Conservation (phyloP, 1,140 invertebrate genomes). For the Cataglyphis hispanica region DNA sequence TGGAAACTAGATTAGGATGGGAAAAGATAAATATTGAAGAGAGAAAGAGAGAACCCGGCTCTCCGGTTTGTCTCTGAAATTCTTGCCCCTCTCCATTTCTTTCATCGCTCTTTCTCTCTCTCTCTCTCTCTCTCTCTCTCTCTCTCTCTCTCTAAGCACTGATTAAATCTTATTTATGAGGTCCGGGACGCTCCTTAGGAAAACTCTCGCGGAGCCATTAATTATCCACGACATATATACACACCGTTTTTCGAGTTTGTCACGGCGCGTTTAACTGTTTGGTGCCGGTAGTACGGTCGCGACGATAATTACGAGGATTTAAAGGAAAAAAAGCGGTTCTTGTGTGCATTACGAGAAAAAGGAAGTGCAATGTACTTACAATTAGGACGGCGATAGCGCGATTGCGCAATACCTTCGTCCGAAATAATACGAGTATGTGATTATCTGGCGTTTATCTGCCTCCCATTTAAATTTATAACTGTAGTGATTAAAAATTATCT, state of each 20-base stretch:
- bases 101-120: not conserved
- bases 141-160: not conserved
- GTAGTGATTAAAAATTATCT: slow-evolving; percentile 25
- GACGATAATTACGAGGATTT: slow-evolving; percentile 17
- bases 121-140: not conserved
- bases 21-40: not conserved
- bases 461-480: slow-evolving; percentile 21
- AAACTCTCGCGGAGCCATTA: slow-evolving; percentile 31
- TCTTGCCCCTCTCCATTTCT: not conserved
- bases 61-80: slow-evolving; percentile 5
- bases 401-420: not conserved
- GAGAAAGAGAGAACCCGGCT: not conserved
- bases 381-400: not conserved
- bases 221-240: slow-evolving; percentile 33
- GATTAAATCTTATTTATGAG: slow-evolving; percentile 59
- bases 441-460: slow-evolving; percentile 11
- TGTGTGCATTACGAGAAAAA: not conserved
- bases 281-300: slow-evolving; percentile 1
- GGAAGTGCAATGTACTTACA: not conserved
- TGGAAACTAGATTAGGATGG: no score
- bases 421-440: not conserved
- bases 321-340: not conserved
- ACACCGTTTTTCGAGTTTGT: slow-evolving; percentile 7
- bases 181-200: not conserved
- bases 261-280: not conserved